These are phyloP conservation scores for Halocynthia aurantium DNA, from an alignment of 23 tunicate species.

Conservation along the genomic window DNA sequence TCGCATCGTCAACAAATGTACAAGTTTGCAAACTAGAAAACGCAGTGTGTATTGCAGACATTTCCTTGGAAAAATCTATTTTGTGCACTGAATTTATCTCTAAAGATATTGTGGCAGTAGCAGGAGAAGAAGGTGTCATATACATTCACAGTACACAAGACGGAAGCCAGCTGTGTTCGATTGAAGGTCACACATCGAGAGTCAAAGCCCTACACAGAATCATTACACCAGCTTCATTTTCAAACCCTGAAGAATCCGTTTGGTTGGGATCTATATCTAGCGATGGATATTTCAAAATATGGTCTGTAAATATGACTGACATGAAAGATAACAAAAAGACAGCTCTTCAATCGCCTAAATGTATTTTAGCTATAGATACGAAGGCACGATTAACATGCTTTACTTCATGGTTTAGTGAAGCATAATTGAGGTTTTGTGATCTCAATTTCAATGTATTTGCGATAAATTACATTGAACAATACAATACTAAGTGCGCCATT, in stretches of 20 bases:
- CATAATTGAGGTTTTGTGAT: constrained; percentile 8
- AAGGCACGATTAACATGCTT: constrained; percentile 69
- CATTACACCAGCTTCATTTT: background rate
- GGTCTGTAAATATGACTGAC: constrained; percentile 7
- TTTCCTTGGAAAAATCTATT: constrained; percentile 10
- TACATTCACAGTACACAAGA: constrained; percentile 12
- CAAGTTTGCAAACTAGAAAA: constrained; percentile 55
- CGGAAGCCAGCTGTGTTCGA: background rate
- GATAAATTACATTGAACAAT: too few relatives aligned
- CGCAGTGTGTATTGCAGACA: constrained; percentile 50
- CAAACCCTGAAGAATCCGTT: background rate
- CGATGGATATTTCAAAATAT: constrained; percentile 15
- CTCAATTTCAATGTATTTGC: background rate
- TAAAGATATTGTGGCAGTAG: constrained; percentile 11
- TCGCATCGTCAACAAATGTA: constrained; percentile 33
- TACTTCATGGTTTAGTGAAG: constrained; percentile 38
- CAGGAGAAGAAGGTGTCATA: constrained; percentile 13
- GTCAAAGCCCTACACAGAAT: constrained; percentile 9
- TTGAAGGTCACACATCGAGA: constrained; percentile 16
- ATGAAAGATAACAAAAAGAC: background rate
- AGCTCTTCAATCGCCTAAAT: constrained; percentile 7
- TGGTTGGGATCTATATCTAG: constrained; percentile 15
- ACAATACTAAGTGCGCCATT: too few relatives aligned
- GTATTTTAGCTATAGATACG: constrained; percentile 55
- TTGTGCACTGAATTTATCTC: constrained; percentile 16